These are phyloP conservation scores for Bos javanicus DNA, from an alignment of 2,113 vertebrate species.

Conservation along the genomic window DNA sequence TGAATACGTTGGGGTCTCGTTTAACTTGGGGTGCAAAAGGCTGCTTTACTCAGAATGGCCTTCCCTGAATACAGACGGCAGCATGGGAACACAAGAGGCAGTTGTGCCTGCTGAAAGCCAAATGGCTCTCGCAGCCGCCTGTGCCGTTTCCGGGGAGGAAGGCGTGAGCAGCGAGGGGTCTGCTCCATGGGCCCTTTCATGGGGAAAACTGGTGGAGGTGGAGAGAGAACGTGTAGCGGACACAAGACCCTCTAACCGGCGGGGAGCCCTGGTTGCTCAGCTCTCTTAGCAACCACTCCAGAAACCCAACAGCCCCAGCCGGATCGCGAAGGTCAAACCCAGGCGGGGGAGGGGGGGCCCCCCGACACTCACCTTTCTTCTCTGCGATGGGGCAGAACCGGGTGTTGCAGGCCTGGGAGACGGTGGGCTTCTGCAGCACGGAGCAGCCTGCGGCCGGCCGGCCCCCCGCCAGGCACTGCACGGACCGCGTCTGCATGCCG, in stretches of 20 bases:
- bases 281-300: not conserved
- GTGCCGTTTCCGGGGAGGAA: too few species aligned
- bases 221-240: fast-evolving
- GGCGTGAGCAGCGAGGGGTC: fast-evolving
- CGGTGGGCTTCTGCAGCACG: slow-evolving; percentile 78
- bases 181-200: not conserved
- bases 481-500: slow-evolving; percentile 84
- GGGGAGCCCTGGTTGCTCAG: fast-evolving
- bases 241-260: fast-evolving
- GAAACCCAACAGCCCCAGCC: fast-evolving
- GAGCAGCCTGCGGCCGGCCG: slow-evolving; percentile 79
- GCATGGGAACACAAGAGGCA: fast-evolving
- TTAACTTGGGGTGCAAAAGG: not conserved
- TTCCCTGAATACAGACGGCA: not conserved
- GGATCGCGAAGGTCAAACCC: fast-evolving
- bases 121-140: fast-evolving
- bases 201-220: not conserved
- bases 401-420: slow-evolving; percentile 88
- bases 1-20: not conserved
- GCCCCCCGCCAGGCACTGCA: slow-evolving; percentile 84
- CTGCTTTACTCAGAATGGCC: too few species aligned
- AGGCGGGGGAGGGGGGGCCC: fast-evolving
- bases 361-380: slow-evolving; percentile 81
- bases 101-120: too few species aligned
- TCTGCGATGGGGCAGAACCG: slow-evolving; percentile 85